phyloP scores from a whole-genome alignment of 2,797 vertebrate genomes.

The Enteromius anoplus region DNA sequence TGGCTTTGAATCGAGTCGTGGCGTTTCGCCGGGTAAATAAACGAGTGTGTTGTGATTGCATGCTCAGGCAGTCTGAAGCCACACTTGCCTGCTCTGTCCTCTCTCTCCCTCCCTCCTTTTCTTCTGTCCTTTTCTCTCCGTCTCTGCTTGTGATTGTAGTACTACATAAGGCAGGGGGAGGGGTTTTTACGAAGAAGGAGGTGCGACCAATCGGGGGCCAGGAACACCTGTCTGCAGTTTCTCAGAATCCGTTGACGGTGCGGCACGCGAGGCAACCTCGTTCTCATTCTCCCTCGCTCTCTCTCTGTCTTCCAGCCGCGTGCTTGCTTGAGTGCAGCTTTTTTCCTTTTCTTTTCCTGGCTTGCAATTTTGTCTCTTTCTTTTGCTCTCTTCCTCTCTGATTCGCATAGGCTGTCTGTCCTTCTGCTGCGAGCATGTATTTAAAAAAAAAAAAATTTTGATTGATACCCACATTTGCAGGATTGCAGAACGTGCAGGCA shows the following conservation, averaged over 20 bases:
- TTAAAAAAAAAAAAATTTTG: constrained; percentile 26
- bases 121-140: constrained; percentile 56
- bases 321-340: not conserved
- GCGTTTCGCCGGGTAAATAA: constrained; percentile 25
- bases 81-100: constrained; percentile 37
- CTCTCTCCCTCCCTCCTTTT: constrained; percentile 43
- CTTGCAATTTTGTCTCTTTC: constrained; percentile 44
- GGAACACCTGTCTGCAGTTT: constrained; percentile 64
- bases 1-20: not conserved
- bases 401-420: not conserved
- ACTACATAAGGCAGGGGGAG: constrained; percentile 67
- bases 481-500: constrained; percentile 38
- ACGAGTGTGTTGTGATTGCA: constrained; percentile 31
- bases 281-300: constrained; percentile 37
- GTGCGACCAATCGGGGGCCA: constrained; percentile 78
- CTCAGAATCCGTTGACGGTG: constrained; percentile 59
- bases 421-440: constrained; percentile 5
- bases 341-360: constrained; percentile 44
- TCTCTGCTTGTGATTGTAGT: constrained; percentile 60
- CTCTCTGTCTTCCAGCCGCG: not conserved
- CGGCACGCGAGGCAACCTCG: constrained; percentile 52
- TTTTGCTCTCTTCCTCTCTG: not conserved
- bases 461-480: constrained; percentile 44
- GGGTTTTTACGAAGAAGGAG: constrained; percentile 66
- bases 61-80: constrained; percentile 40